Percentiles rank a stretch among this genome's conserved stretches.
These are phyloP conservation scores for Yoshiicerus persimilis DNA, from an alignment of 1,140 invertebrate species.

Conservation along the genomic window DNA sequence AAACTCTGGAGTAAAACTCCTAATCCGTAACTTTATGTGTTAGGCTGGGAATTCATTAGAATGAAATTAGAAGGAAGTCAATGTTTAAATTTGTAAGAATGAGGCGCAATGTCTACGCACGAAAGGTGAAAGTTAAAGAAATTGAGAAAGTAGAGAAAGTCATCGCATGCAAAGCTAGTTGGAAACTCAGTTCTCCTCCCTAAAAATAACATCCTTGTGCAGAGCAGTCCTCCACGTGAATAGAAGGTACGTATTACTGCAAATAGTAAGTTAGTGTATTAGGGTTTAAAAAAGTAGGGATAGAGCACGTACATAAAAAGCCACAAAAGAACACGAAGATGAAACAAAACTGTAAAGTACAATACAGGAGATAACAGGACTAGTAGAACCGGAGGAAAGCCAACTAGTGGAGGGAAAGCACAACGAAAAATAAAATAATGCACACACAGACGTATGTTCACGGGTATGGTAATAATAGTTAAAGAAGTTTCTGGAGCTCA, in stretches of 20 bases:
- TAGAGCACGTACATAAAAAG: neutral
- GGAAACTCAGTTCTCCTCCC: no score
- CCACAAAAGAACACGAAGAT: neutral
- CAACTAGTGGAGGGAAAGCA: neutral
- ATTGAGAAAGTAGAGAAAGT: neutral
- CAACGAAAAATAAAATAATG: neutral
- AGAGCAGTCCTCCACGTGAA: neutral
- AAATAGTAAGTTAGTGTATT: neutral
- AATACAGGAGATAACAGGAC: neutral
- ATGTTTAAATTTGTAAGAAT: slow-evolving; percentile 6
- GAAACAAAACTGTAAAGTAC: neutral
- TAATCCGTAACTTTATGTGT: neutral
- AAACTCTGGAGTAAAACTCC: neutral
- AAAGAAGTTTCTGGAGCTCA: neutral
- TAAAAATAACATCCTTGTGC: neutral
- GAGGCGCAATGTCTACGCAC: neutral
- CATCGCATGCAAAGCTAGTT: neutral
- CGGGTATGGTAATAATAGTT: neutral
- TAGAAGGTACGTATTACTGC: neutral
- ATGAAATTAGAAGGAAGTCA: neutral
- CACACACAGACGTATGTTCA: neutral
- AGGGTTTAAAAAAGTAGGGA: neutral
- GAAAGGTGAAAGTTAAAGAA: neutral
- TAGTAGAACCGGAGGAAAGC: neutral
- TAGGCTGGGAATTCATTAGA: neutral